Conservation (phyloP, 2,113 vertebrate genomes). For the Dolichotis patagonum region DNA sequence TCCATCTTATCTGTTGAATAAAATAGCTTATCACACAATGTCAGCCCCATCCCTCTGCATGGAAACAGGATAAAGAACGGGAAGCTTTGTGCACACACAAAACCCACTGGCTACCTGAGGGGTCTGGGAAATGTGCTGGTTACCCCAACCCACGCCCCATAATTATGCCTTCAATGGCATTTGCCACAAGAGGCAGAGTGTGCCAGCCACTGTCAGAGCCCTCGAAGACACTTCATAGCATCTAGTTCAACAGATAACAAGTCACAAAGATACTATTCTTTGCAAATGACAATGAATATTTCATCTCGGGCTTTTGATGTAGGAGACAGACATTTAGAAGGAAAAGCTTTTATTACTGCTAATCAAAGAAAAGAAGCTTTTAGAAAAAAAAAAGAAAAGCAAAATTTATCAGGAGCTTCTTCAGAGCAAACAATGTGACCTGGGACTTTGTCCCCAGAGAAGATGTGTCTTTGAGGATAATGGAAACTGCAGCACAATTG, state of each 20-base stretch:
- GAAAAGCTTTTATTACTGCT: constrained; percentile 70
- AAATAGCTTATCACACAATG: constrained; percentile 54
- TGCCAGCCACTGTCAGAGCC: constrained; percentile 79
- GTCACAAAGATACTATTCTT: constrained; percentile 80
- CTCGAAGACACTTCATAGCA: constrained; percentile 79
- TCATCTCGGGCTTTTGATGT: constrained; percentile 65
- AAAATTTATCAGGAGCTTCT: constrained; percentile 76
- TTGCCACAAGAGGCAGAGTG: constrained; percentile 82
- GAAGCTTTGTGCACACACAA: constrained; percentile 71
- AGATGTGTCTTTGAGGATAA: constrained; percentile 48
- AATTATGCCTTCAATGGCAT: constrained; percentile 75
- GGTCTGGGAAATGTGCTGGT: constrained; percentile 61
- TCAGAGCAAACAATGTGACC: constrained; percentile 58
- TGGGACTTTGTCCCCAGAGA: constrained; percentile 42
- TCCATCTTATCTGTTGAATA: not conserved
- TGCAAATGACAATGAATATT: constrained; percentile 81
- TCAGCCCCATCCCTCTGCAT: constrained; percentile 71
- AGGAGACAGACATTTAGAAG: constrained; percentile 71
- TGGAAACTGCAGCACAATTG: not conserved
- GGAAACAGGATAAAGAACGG: constrained; percentile 71
- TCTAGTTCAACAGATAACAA: constrained; percentile 83
- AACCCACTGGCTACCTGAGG: constrained; percentile 67
- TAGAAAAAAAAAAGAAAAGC: not conserved
- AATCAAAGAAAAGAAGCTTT: constrained; percentile 77
- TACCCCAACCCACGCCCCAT: constrained; percentile 77